Percentiles rank a stretch among this genome's conserved stretches.
phyloP scores from a whole-genome alignment of 2,888 invertebrate species.

The Synergus japonicus region DNA sequence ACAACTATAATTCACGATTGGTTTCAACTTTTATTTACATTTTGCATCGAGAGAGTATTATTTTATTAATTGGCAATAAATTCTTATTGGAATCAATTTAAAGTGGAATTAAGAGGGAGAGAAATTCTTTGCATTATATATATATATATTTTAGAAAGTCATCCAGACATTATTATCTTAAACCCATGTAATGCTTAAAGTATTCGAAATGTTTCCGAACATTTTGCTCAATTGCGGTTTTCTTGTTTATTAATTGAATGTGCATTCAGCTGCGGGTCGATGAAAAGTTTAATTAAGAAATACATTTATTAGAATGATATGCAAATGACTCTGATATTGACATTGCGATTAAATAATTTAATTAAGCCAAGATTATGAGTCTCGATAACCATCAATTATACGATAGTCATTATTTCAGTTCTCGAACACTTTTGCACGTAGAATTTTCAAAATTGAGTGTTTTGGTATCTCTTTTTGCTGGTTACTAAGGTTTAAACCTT shows the following conservation, averaged over 20 bases:
- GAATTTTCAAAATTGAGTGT: background rate
- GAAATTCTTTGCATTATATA: background rate
- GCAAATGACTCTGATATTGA: background rate
- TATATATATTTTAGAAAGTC: background rate
- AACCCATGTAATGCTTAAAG: background rate
- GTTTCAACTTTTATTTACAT: conserved; percentile 9
- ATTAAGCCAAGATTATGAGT: background rate
- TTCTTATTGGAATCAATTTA: conserved; percentile 19
- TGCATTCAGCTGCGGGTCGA: background rate
- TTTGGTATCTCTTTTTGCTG: too few species aligned
- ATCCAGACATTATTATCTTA: background rate
- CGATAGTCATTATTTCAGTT: background rate
- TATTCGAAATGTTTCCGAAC: background rate
- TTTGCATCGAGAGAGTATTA: background rate
- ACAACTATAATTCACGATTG: conserved; percentile 22
- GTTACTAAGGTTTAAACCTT: background rate
- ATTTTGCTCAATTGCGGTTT: background rate
- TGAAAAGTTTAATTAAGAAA: conserved; percentile 17
- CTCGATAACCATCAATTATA: background rate
- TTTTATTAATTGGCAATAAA: conserved; percentile 20
- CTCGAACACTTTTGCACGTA: background rate
- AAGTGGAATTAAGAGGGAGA: background rate
- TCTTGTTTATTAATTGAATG: background rate
- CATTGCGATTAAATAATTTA: background rate
- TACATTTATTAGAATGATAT: conserved; percentile 1